These are phyloP conservation scores for Schizopygopsis malacanthus DNA, from an alignment of 2,797 vertebrate genomes.

Conservation along the genomic window DNA sequence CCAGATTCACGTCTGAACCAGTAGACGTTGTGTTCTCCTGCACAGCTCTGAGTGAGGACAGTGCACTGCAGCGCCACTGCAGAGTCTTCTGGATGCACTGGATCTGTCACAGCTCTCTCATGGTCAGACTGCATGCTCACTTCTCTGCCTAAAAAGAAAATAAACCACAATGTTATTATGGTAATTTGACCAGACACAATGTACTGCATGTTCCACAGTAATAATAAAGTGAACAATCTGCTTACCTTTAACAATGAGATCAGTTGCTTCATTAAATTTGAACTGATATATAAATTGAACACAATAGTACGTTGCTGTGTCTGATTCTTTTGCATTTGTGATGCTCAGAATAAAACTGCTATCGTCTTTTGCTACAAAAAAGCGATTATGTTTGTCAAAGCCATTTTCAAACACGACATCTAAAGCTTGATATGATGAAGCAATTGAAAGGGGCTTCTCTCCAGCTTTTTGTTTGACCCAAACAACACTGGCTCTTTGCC, in stretches of 20 bases:
- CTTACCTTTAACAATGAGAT: slow-evolving; percentile 18
- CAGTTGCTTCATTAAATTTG: neutral
- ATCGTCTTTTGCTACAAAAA: neutral
- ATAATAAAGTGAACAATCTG: neutral
- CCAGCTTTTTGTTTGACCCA: neutral
- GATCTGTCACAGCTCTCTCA: neutral
- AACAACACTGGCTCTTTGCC: neutral
- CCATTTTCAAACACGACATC: fast-evolving
- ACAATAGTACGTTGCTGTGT: slow-evolving; percentile 20
- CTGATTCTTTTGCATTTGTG: neutral
- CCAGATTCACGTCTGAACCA: slow-evolving; percentile 55
- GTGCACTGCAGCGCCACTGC: slow-evolving; percentile 62
- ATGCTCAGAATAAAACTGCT: neutral
- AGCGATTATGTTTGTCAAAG: neutral
- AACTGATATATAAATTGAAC: neutral
- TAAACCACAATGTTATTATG: neutral
- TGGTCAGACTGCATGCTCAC: neutral
- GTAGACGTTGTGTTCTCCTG: slow-evolving; percentile 57
- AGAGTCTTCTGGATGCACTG: slow-evolving; percentile 1
- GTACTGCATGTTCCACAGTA: neutral
- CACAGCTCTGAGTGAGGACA: slow-evolving; percentile 50
- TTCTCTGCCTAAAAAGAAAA: neutral
- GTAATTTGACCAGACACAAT: neutral
- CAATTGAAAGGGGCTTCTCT: neutral
- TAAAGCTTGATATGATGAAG: neutral